A percentile compares a stretch with the other conserved stretches of the same genome.
These are phyloP conservation scores for Sebastes hopkinsi DNA, from an alignment of 2,797 vertebrate species.

Conservation along the genomic window DNA sequence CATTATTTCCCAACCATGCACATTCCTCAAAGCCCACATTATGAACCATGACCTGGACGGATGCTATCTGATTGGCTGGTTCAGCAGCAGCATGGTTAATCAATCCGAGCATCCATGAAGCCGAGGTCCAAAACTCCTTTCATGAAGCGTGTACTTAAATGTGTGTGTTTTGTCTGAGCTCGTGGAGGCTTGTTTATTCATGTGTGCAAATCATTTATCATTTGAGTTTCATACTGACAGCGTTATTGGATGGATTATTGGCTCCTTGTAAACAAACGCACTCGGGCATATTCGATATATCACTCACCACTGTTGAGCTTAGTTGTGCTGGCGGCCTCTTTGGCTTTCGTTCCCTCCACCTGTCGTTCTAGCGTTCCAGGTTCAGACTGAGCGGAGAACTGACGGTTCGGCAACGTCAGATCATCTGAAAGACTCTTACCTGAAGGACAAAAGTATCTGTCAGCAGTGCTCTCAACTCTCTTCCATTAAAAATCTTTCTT, in stretches of 20 bases:
- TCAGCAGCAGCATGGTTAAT: constrained; percentile 56
- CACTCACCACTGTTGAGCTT: constrained; percentile 77
- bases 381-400: constrained; percentile 65
- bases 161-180: neutral
- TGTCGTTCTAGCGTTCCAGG: constrained; percentile 81
- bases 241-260: constrained; percentile 10
- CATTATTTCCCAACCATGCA: constrained; percentile 66
- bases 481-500: neutral
- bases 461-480: neutral
- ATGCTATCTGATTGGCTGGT: constrained; percentile 62
- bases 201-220: constrained; percentile 9
- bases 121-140: constrained; percentile 21
- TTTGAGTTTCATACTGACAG: constrained; percentile 1
- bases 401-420: constrained; percentile 61
- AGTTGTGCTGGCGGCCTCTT: constrained; percentile 59
- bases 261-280: constrained; percentile 6
- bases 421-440: constrained; percentile 82
- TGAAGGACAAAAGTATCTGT: constrained; percentile 43
- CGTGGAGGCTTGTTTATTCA: neutral
- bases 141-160: neutral
- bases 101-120: constrained; percentile 56
- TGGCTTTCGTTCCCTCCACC: constrained; percentile 58
- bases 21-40: constrained; percentile 67
- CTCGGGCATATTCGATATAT: constrained; percentile 29
- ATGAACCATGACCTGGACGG: constrained; percentile 63